Evolutionary conservation across 2,797 vertebrate genomes (phyloP).

Genomic region (Anas georgica): DNA sequence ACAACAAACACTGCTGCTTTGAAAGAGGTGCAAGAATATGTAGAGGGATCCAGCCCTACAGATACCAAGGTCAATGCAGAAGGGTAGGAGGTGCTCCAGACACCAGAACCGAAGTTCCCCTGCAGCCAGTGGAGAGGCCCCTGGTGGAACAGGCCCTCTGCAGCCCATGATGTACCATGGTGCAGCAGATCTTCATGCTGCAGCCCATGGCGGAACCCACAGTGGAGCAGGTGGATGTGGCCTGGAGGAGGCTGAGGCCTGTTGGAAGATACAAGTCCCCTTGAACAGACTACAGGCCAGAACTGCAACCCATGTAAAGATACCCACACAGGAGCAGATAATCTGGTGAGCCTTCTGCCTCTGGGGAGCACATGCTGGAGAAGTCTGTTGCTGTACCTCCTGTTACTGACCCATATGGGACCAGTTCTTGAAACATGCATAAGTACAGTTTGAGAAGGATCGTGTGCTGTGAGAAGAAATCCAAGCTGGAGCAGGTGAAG

Average conservation of each 20-base stretch:
- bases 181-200: too few species aligned
- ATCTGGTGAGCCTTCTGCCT: neutral
- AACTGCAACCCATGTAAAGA: neutral
- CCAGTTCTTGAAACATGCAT: neutral
- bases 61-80: neutral
- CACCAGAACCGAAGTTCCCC: neutral
- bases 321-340: neutral
- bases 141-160: too few species aligned
- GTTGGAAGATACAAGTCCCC: neutral
- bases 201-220: neutral
- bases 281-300: too few species aligned
- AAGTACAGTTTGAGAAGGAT: neutral
- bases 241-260: neutral
- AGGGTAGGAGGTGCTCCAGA: neutral
- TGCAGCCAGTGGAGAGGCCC: too few species aligned
- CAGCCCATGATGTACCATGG: too few species aligned
- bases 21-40: neutral
- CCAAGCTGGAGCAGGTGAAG: neutral
- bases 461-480: neutral
- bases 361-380: neutral
- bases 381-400: neutral
- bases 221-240: neutral
- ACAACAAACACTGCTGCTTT: neutral
- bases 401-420: neutral
- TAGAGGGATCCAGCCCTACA: neutral